Evolutionary conservation across 2,888 invertebrate species (phyloP).

Genomic region (Elaeidobius kamerunicus): DNA sequence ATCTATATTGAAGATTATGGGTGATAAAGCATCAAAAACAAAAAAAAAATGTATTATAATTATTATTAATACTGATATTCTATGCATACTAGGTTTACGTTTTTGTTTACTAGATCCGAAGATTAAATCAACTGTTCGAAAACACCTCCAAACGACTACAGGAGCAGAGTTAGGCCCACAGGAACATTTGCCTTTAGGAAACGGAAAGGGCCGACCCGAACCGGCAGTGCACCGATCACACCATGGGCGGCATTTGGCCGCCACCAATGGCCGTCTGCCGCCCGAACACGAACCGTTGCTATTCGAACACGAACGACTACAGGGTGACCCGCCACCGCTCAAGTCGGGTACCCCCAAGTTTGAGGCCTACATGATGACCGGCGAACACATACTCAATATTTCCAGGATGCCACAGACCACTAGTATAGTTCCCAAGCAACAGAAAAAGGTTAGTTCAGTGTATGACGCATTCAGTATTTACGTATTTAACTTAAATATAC

Average conservation of each 20-base stretch:
- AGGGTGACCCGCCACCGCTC: constrained; percentile 30
- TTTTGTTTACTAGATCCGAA: constrained; percentile 68
- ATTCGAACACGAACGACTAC: constrained; percentile 33
- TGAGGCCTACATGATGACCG: constrained; percentile 97
- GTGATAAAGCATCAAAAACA: too few relatives aligned
- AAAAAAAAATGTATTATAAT: too few relatives aligned
- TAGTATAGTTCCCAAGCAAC: constrained; percentile 58
- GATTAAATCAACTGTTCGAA: constrained; percentile 76
- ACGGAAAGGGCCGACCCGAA: constrained; percentile 46
- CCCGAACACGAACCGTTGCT: constrained; percentile 36
- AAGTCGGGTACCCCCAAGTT: constrained; percentile 57
- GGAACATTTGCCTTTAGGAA: constrained; percentile 22
- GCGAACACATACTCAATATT: constrained; percentile 91
- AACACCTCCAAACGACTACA: constrained; percentile 62
- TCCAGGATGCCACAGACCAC: constrained; percentile 74
- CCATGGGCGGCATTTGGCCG: constrained; percentile 43
- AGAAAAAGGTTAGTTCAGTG: constrained; percentile 54
- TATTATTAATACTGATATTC: not conserved
- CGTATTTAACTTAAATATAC: too few relatives aligned
- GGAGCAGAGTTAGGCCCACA: constrained; percentile 31
- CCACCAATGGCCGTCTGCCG: constrained; percentile 55
- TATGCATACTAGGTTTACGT: not conserved
- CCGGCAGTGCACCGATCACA: constrained; percentile 43
- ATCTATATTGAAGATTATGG: too few relatives aligned
- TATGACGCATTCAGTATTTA: not conserved